Conservation (phyloP, 2,888 invertebrate genomes). For the Galeruca laticollis region DNA sequence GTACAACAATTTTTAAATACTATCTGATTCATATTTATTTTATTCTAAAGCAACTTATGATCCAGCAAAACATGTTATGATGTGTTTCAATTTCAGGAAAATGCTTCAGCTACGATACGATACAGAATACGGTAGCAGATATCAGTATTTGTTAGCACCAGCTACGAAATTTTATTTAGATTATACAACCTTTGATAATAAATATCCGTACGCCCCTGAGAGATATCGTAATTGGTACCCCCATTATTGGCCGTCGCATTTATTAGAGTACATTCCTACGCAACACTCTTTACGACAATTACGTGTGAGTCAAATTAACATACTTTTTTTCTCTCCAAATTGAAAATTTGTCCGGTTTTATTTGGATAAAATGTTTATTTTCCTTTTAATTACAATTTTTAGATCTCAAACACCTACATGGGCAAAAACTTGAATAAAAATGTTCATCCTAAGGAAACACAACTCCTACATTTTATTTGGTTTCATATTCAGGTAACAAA, state of each 20-base stretch:
- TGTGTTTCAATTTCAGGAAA: conserved; percentile 27
- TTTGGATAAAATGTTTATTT: no score
- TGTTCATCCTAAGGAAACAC: no score
- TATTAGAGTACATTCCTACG: conserved; percentile 48
- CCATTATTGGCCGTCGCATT: conserved; percentile 52
- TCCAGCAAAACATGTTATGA: background rate
- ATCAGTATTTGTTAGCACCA: conserved; percentile 48
- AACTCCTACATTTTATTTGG: no score
- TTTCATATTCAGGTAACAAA: no score
- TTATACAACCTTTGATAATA: conserved; percentile 47
- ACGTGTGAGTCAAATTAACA: conserved; percentile 36
- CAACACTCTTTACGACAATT: conserved; percentile 48
- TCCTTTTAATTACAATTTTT: no score
- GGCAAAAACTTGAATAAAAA: no score
- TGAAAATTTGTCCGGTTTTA: no score
- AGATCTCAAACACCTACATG: no score
- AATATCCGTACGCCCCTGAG: conserved; percentile 48
- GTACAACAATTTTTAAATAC: no score
- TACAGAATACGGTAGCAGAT: conserved; percentile 50
- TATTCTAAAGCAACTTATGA: no score
- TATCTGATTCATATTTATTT: no score
- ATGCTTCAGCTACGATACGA: conserved; percentile 52
- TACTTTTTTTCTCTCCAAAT: background rate
- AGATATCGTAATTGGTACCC: conserved; percentile 50
- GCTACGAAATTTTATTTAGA: conserved; percentile 50